Evolutionary conservation across 1,140 invertebrate genomes (phyloP).

Genomic region (Drosophila cardini): DNA sequence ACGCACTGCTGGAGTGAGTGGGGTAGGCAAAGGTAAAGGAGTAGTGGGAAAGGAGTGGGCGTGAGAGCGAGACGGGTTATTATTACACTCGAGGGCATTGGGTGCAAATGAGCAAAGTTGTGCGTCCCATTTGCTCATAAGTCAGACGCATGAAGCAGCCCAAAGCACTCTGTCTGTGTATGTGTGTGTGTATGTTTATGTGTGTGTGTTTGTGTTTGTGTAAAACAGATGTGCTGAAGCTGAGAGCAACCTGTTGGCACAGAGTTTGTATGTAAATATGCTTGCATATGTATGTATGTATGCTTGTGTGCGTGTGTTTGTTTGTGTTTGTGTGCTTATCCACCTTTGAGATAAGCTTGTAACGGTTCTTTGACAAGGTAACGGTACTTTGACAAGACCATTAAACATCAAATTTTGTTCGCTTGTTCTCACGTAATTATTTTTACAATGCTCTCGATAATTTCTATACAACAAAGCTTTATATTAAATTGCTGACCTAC

Average conservation of each 20-base stretch:
- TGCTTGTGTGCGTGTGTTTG: neutral
- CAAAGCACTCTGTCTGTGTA: conserved; percentile 31
- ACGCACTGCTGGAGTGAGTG: too few species aligned
- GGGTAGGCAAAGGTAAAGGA: too few species aligned
- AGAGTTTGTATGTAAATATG: conserved; percentile 18
- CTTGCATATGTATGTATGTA: conserved; percentile 3
- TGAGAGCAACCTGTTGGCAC: conserved; percentile 67
- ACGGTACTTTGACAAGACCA: conserved; percentile 4
- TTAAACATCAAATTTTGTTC: conserved; percentile 11
- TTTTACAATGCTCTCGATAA: conserved; percentile 9
- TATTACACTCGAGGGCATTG: conserved; percentile 55
- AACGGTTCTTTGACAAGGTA: conserved; percentile 1
- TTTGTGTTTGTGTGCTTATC: conserved; percentile 4
- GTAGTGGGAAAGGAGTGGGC: too few species aligned
- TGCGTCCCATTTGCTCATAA: conserved; percentile 63
- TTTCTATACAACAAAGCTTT: neutral
- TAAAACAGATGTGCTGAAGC: conserved; percentile 55
- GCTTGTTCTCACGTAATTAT: conserved; percentile 16
- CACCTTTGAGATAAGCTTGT: neutral
- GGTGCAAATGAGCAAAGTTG: conserved; percentile 73
- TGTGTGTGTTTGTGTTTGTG: conserved; percentile 12
- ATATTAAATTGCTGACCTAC: conserved; percentile 13
- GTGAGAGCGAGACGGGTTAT: neutral
- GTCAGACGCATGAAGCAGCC: conserved; percentile 52
- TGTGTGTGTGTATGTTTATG: conserved; percentile 10